Evolutionary conservation across 2,888 invertebrate genomes (phyloP).

Genomic region (Exephanes ischioxanthus): DNA sequence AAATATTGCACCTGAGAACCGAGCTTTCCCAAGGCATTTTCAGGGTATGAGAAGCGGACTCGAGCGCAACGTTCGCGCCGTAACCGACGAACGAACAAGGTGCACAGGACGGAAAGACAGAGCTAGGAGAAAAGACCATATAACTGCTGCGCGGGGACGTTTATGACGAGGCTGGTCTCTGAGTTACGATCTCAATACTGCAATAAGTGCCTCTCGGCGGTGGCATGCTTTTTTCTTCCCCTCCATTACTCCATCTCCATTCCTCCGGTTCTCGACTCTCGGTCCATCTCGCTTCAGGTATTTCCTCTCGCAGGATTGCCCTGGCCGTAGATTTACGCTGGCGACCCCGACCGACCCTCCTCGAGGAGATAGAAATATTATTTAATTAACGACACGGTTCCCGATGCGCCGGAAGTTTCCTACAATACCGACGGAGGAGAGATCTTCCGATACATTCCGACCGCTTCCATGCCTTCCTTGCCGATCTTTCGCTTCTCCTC

Average conservation of each 20-base stretch:
- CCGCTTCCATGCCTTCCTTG: neutral
- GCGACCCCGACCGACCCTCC: slow-evolving; percentile 19
- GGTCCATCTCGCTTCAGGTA: neutral
- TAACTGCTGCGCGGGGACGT: slow-evolving; percentile 76
- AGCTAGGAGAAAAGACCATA: slow-evolving; percentile 65
- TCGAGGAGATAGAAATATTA: slow-evolving; percentile 81
- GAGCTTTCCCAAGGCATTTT: slow-evolving; percentile 56
- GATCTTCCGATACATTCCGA: neutral
- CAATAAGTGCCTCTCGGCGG: slow-evolving; percentile 82
- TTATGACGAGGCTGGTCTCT: slow-evolving; percentile 81
- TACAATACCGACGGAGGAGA: slow-evolving; percentile 27
- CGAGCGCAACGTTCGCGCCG: slow-evolving; percentile 30
- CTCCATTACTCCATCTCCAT: neutral
- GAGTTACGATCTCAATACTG: slow-evolving; percentile 84
- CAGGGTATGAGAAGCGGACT: slow-evolving; percentile 64
- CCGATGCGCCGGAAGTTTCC: slow-evolving; percentile 33
- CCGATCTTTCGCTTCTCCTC: neutral
- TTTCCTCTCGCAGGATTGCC: slow-evolving; percentile 49
- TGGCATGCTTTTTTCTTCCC: slow-evolving; percentile 76
- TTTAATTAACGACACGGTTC: slow-evolving; percentile 81
- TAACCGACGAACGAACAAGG: slow-evolving; percentile 63
- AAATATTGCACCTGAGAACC: slow-evolving; percentile 26
- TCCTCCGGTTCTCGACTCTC: neutral
- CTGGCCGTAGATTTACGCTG: slow-evolving; percentile 66
- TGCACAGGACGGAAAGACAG: slow-evolving; percentile 50